Evolutionary conservation across 2,113 vertebrate genomes (phyloP), one percentile per base, ranked within the genome.

Genomic region (Hemicordylus capensis): DNA sequence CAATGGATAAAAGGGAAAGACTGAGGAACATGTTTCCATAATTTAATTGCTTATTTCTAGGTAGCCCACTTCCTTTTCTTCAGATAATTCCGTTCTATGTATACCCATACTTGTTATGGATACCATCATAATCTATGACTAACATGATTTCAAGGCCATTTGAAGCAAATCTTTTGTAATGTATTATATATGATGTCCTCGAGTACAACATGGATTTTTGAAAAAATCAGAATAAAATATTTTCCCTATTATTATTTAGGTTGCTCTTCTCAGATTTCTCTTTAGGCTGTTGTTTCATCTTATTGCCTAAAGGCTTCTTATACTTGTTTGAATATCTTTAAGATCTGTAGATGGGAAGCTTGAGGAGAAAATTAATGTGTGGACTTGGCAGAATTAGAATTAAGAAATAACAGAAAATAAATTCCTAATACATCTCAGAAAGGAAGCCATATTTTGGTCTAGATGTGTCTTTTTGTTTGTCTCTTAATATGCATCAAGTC

Each of bases 201-300:
- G 2, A 74, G n/a, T 84, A 87, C 24, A 72, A 83, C 85, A 37
- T 87, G 82, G 6, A 79, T 70, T 83, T 85, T 20, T 67, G 8
- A 28, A 54, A 87, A 83, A 12, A 11, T 66, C 26, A 77, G 39
- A 72, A 69, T 61, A 87, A 17, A 42, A 1, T 80, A 51, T 70
- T 73, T 28, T 48, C 74, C 66, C 63, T 20, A 28, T 59, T 20
- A 28, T 59, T 73, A 14, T 58, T 46, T 63, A 31, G 2, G 28
- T n/a, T 79, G 39, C 1, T 76, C 0, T 85, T 37, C 31, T 87
- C 20, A 4, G 58, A 77, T 87, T 89, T 81, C 94, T 93, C 85
- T 81, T 81, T 24, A 85, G 59, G 6, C 20, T 81, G 7, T 85
- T 90, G 92, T 87, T 89, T 93, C 42, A 54, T 92, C 59, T 88